Conservation (phyloP, 2,113 vertebrate genomes). For the Fregata magnificens region DNA sequence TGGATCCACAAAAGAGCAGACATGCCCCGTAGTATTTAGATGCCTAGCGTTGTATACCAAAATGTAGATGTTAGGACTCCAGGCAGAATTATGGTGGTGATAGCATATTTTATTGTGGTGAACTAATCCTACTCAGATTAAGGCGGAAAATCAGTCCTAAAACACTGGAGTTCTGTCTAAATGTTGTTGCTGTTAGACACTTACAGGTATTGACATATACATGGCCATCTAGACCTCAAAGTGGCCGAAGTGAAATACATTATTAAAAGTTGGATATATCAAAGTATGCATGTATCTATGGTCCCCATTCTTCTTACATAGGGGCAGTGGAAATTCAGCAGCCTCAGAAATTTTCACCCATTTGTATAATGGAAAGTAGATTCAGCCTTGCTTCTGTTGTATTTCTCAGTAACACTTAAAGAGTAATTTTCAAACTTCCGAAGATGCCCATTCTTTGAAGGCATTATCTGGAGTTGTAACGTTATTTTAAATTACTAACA, state of each 20-base stretch:
- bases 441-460: neutral
- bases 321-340: neutral
- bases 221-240: neutral
- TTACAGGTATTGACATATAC: neutral
- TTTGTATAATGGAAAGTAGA: neutral
- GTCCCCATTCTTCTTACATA: neutral
- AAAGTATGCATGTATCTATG: rapidly evolving
- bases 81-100: neutral
- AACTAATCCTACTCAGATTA: neutral
- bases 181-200: neutral
- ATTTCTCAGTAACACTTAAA: neutral
- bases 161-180: neutral
- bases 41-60: neutral
- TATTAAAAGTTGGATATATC: neutral
- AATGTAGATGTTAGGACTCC: neutral
- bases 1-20: neutral
- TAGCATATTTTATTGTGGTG: neutral
- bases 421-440: neutral
- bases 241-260: neutral
- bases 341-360: neutral
- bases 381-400: neutral
- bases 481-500: neutral
- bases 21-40: neutral
- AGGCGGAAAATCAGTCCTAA: neutral
- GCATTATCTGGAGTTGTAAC: neutral